Percentiles rank a stretch among this genome's conserved stretches.
These are phyloP conservation scores for Cottus gobio DNA, from an alignment of 2,113 vertebrate species.

Conservation along the genomic window DNA sequence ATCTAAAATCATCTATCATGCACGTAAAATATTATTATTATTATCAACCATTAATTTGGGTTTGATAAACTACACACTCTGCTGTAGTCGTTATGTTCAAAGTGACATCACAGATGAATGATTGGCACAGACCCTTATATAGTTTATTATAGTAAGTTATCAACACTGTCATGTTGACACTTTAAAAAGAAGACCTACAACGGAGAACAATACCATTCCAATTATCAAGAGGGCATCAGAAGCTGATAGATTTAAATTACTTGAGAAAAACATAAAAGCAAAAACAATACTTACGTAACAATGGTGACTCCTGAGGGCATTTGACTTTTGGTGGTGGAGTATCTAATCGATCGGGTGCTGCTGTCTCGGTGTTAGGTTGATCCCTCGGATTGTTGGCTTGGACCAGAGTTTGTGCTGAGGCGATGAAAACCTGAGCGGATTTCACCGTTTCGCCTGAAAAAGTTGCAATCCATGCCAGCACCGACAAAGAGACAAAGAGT, in stretches of 20 bases:
- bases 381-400: slow-evolving; percentile 35
- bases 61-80: background rate
- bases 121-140: background rate
- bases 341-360: slow-evolving; percentile 43
- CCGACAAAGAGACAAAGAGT: slow-evolving; percentile 79
- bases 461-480: slow-evolving; percentile 86
- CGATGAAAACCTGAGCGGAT: slow-evolving; percentile 45
- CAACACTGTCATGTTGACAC: background rate
- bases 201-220: background rate
- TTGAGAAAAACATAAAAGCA: background rate
- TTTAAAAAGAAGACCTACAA: background rate
- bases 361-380: slow-evolving; percentile 17
- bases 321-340: slow-evolving; percentile 41
- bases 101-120: background rate
- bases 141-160: background rate
- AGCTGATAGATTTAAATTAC: background rate
- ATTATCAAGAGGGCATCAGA: background rate
- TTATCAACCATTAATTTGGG: background rate
- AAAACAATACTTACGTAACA: slow-evolving; percentile 77
- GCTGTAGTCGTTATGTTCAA: background rate
- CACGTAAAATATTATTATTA: background rate
- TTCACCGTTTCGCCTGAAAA: slow-evolving; percentile 78
- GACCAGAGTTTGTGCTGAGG: slow-evolving; percentile 41
- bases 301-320: slow-evolving; percentile 75
- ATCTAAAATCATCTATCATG: background rate